Percentiles rank a stretch among this genome's conserved stretches.
Evolutionary conservation across 2,888 invertebrate species (phyloP).

Genomic region (Colostygia pectinataria): DNA sequence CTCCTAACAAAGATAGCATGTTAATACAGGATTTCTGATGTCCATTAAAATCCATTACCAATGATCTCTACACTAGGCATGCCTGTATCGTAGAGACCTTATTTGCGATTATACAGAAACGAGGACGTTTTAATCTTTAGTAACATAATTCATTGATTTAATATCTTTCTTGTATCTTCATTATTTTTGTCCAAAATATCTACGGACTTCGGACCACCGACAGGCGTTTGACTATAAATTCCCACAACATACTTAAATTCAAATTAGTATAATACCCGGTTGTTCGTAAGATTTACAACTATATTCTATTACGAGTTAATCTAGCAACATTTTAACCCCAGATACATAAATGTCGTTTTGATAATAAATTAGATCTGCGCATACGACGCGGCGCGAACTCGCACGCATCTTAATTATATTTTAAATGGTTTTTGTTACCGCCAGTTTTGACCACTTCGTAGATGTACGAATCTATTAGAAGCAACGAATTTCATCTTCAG

Average conservation of each 20-base stretch:
- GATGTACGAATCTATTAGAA: background rate
- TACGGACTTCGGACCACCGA: slow-evolving; percentile 27
- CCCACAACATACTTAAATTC: slow-evolving; percentile 36
- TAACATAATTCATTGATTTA: slow-evolving; percentile 1
- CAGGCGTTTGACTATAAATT: slow-evolving; percentile 29
- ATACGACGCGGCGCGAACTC: slow-evolving; percentile 46
- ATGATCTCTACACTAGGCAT: too few species aligned
- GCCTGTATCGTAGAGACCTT: too few species aligned
- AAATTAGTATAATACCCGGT: slow-evolving; percentile 32
- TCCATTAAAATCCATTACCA: too few species aligned
- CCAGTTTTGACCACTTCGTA: slow-evolving; percentile 34
- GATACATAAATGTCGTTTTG: slow-evolving; percentile 32
- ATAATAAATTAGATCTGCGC: slow-evolving; percentile 20
- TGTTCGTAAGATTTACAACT: slow-evolving; percentile 32
- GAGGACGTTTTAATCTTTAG: too few species aligned
- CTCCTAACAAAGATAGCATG: too few species aligned
- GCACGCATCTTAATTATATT: slow-evolving; percentile 62
- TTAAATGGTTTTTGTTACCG: slow-evolving; percentile 49
- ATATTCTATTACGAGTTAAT: slow-evolving; percentile 37
- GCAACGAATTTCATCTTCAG: too few species aligned
- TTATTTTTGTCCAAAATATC: slow-evolving; percentile 18
- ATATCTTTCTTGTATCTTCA: slow-evolving; percentile 1
- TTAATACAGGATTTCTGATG: too few species aligned
- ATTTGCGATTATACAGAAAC: too few species aligned
- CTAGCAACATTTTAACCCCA: slow-evolving; percentile 42